Conservation (phyloP, 2,888 invertebrate genomes). For the Sylvicola cinctus region DNA sequence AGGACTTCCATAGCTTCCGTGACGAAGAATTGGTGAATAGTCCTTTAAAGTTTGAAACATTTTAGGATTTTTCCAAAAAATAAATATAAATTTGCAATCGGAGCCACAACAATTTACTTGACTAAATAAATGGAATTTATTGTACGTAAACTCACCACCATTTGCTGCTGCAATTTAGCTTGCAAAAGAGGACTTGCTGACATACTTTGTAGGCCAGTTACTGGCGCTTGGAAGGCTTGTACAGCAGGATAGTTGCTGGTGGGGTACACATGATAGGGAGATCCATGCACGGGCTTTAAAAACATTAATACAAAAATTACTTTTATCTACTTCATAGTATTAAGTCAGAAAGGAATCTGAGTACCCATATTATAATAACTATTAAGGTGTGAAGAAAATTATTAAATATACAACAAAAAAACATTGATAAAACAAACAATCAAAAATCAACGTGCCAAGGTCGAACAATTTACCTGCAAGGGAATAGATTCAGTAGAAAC, state of each 20-base stretch:
- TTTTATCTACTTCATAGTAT: too few species aligned
- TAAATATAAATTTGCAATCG: conserved; percentile 15
- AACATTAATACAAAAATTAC: conserved; percentile 5
- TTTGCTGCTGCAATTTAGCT: conserved; percentile 13
- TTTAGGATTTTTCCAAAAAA: too few species aligned
- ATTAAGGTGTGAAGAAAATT: background rate
- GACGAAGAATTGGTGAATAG: conserved; percentile 21
- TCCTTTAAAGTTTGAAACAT: conserved; percentile 16
- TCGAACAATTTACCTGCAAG: conserved; percentile 34
- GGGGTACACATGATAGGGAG: conserved; percentile 56
- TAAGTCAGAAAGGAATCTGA: too few species aligned
- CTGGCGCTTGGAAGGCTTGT: conserved; percentile 34
- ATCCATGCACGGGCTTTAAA: conserved; percentile 35
- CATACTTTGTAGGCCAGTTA: conserved; percentile 18
- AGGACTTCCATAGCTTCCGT: conserved; percentile 8
- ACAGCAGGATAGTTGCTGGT: conserved; percentile 33
- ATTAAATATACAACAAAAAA: background rate
- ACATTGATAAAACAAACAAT: conserved; percentile 1
- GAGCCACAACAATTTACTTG: conserved; percentile 2
- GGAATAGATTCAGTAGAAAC: conserved; percentile 36
- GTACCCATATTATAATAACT: background rate
- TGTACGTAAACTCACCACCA: conserved; percentile 9
- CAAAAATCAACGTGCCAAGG: background rate
- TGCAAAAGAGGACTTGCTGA: conserved; percentile 24
- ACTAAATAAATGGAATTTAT: background rate